Conservation (phyloP, 1,140 invertebrate species). For the Pogonus chalceus region DNA sequence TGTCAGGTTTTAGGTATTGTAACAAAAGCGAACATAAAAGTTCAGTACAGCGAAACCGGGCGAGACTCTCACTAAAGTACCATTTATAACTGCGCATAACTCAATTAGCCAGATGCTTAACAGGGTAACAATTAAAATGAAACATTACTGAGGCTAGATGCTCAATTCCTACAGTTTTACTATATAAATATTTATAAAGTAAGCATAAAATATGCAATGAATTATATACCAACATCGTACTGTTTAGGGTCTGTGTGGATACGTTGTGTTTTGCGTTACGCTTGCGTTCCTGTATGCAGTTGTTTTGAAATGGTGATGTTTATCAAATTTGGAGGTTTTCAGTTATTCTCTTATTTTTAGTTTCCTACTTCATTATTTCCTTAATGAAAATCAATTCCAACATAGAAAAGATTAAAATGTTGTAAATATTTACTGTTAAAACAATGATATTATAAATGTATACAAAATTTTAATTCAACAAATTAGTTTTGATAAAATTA, state of each 20-base stretch:
- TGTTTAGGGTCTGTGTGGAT: too few relatives aligned
- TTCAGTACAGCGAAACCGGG: not conserved
- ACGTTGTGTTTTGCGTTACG: too few relatives aligned
- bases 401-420: too few relatives aligned
- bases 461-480: too few relatives aligned
- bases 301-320: not conserved
- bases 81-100: conserved; percentile 5
- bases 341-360: not conserved
- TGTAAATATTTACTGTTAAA: too few relatives aligned
- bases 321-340: too few relatives aligned
- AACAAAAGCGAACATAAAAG: too few relatives aligned
- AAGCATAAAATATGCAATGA: not conserved
- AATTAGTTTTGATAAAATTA: too few relatives aligned
- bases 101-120: conserved; percentile 1
- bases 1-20: too few relatives aligned
- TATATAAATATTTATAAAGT: conserved; percentile 3
- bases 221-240: not conserved
- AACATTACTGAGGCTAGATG: not conserved
- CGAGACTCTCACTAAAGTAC: not conserved
- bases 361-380: not conserved
- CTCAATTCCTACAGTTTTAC: not conserved
- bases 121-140: conserved; percentile 3
- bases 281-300: not conserved
- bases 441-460: too few relatives aligned
- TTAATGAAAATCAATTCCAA: not conserved